Percentiles rank a stretch among this genome's conserved stretches.
These are phyloP conservation scores for Sturnus vulgaris DNA, from an alignment of 2,113 vertebrate genomes.

Conservation along the genomic window DNA sequence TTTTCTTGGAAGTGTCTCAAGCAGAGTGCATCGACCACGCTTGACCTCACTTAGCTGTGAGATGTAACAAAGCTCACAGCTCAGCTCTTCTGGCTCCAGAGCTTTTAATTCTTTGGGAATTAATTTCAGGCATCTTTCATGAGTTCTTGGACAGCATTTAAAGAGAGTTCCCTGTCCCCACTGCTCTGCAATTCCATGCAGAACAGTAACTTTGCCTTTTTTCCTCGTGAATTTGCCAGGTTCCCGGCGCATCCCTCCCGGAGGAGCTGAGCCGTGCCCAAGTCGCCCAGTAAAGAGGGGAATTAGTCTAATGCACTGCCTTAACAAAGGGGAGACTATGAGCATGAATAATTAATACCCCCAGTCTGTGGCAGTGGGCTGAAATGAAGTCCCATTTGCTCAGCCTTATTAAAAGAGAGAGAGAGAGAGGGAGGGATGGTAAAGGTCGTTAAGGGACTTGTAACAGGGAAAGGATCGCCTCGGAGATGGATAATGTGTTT, in stretches of 20 bases:
- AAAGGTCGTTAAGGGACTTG: constrained; percentile 79
- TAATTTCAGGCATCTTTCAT: background rate
- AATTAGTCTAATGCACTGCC: constrained; percentile 78
- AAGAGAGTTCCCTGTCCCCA: background rate
- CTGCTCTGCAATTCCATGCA: background rate
- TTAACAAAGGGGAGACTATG: constrained; percentile 71
- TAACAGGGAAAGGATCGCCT: constrained; percentile 67
- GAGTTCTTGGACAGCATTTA: constrained; percentile 22
- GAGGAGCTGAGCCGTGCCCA: constrained; percentile 44
- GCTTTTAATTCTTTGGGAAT: constrained; percentile 32
- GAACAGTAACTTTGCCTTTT: background rate
- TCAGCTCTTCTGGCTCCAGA: background rate
- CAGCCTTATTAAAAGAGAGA: constrained; percentile 81
- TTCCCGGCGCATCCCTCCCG: background rate
- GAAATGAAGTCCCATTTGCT: constrained; percentile 83
- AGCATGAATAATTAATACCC: constrained; percentile 79
- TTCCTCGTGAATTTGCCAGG: background rate
- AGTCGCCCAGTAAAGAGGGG: constrained; percentile 54
- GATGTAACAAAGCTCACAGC: constrained; percentile 28
- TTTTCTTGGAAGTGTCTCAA: constrained; percentile 54
- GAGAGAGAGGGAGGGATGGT: constrained; percentile 55
- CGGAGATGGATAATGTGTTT: constrained; percentile 72
- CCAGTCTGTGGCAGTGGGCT: constrained; percentile 72
- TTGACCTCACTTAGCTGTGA: constrained; percentile 52
- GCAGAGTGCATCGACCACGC: constrained; percentile 1